Conservation (phyloP, 2,113 vertebrate genomes). For the Dasyornis broadbenti region DNA sequence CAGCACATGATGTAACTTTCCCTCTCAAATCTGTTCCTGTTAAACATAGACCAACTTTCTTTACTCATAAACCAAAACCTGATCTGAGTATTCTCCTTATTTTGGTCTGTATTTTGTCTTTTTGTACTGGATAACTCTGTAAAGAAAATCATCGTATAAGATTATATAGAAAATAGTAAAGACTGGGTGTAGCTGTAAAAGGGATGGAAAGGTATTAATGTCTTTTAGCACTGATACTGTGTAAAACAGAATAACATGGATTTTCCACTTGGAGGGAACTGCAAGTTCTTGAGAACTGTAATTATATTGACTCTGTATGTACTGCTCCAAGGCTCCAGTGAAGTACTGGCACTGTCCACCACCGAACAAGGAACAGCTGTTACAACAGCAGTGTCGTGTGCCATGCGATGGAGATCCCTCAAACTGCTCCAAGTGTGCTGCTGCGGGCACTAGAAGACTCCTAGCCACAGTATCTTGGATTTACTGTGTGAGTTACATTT, state of each 20-base stretch:
- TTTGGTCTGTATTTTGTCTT: neutral
- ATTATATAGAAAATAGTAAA: neutral
- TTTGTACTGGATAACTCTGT: neutral
- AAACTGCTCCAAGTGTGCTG: neutral
- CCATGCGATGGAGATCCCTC: neutral
- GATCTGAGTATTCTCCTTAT: neutral
- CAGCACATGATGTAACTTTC: neutral
- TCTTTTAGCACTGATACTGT: neutral
- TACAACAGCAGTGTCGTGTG: neutral
- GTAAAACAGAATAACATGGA: neutral
- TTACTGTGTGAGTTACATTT: neutral
- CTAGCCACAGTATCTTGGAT: neutral
- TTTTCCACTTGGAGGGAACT: slow-evolving; percentile 14
- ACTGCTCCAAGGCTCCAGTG: neutral
- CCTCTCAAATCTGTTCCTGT: neutral
- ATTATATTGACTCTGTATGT: neutral
- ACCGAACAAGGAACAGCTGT: neutral
- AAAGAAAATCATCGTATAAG: neutral
- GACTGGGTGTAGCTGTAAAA: neutral
- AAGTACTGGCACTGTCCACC: neutral
- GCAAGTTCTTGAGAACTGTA: neutral
- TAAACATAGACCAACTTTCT: neutral
- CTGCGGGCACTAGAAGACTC: fast-evolving
- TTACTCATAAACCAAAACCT: neutral
- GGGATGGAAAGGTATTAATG: neutral